Evolutionary conservation across 92 coral and sea anemone species (phyloP), one percentile per base, ranked within the genome.

Genomic region (Porites divaricata): DNA sequence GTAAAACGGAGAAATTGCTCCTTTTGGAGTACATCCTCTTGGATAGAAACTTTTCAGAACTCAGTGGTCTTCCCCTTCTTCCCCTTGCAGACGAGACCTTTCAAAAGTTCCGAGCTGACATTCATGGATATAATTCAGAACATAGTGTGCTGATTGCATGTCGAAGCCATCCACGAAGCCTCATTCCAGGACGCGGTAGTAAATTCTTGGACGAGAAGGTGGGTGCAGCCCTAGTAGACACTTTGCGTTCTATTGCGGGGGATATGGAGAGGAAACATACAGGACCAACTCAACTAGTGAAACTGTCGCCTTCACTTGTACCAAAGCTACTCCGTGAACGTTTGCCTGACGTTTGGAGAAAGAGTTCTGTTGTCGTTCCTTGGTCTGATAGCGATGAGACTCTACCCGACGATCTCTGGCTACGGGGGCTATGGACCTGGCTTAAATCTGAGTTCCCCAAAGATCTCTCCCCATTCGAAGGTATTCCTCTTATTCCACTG

Each of bases 351-450:
- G 92, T 86, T 65, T 96, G 99, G 99, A 86, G 77, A 20, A 84
- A 73, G 67, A 76, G 75, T 80, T 70, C 80, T 19, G 90, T 80
- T 28, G 85, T 90, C 21, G 98, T 96, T 16, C 89, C 95, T 64
- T 96, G 99, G 99, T 88, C 90, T 65, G 83, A 87, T 9, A 73
- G 70, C 77, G 93, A 84, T 16, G 79, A 82, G 23, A 78, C 82
- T 14, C 92, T 93, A 26, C 95, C 96, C 62, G 88, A 91, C 25
- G 92, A 88, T 62, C 59, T 67, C 49, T 96, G 99, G 99, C 65
- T 96, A 69, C 80, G 93, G 48, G 87, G 89, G 45, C 86, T 94
- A 53, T 96, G 99, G 99, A 75, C 91, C 17, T 96, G 99, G 99
- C 92, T 96, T 15, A 90, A 92, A 63, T 89, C 95, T 26, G 94